Base-by-base conservation (phyloP, 2,888 invertebrate species). In the Macrosoma leucophasiata region DNA sequence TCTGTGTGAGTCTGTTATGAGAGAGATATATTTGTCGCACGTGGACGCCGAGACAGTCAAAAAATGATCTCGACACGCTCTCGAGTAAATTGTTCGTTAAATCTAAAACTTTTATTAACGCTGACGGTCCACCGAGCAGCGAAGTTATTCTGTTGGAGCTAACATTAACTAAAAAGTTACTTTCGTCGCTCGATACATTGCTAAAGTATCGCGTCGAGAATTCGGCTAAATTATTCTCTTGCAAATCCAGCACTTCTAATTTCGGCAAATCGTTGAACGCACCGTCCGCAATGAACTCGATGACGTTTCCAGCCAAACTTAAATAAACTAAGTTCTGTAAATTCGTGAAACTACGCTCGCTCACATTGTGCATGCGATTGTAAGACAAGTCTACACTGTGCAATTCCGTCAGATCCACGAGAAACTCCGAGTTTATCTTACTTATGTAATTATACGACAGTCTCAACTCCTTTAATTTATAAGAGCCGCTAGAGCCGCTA, bases 391-490 rank as follows among this genome's bases (percentile, higher is more conserved):
- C 90, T 5, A 94, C 65, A 1, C 89, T 91, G 55, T 91, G 89
- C 29, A 95, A 62, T 52, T 89, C 89, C 1, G 82, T 78, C 15
- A 94, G 61, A 43, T 86, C 86, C 31, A 81, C 74, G 46, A 95
- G 91, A 4, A 92, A 91, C 19, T 88, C 85, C 1, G 88, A 70
- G 20, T 88, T 87, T n/a, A 95, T 72, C 1, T 68, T 75, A 29
- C 86, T 87, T 22, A 95, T 66, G 35, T 89, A 88, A 65, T 95
- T 95, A 62, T 93, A 92, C 1, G 93, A 91, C 15, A 95, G 79
- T 49, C 94, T 88, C 6, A 95, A 84, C 58, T 95, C 94, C 30
- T 89, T 88, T 34, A 95, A 74, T 56, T 89, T 89, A 13, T 86
- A 86, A 52, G 93, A 91, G 4, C 26, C 84, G 82, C 15, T 60